Percentiles rank a stretch among this genome's conserved stretches.
These are phyloP conservation scores for Myotis lucifugus DNA, from an alignment of 2,113 vertebrate species.

Conservation along the genomic window DNA sequence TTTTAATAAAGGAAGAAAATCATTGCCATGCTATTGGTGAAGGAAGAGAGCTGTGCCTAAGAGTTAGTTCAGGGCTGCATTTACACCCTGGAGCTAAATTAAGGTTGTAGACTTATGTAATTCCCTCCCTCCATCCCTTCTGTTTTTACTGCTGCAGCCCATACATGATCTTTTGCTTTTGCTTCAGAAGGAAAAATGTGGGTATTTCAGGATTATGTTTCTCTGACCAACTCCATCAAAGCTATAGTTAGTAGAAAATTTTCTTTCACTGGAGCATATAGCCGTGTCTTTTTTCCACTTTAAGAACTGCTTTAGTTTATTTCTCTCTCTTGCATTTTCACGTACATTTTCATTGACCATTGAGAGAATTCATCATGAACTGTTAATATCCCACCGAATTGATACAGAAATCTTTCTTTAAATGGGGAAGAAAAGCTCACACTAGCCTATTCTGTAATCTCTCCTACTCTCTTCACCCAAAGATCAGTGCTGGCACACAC, in stretches of 20 bases:
- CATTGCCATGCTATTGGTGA: neutral
- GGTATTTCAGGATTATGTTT: neutral
- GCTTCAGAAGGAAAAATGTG: neutral
- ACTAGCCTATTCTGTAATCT: neutral
- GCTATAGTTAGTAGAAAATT: neutral
- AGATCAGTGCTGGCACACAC: conserved; percentile 34
- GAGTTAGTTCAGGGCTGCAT: neutral
- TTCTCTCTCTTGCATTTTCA: neutral
- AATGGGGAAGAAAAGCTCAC: neutral
- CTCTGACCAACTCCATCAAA: neutral
- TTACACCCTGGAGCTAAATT: neutral
- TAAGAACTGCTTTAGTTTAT: neutral
- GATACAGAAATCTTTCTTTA: neutral
- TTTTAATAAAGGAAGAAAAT: neutral
- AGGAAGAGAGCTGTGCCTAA: neutral
- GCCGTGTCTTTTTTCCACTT: neutral
- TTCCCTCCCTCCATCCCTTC: neutral
- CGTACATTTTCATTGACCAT: neutral
- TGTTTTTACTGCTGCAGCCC: neutral
- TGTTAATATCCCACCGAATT: neutral
- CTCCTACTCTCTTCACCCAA: conserved; percentile 28
- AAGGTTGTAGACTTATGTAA: neutral
- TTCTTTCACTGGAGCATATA: neutral
- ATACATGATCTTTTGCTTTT: neutral
- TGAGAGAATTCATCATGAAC: neutral